Evolutionary conservation across 2,797 vertebrate species (phyloP).

Genomic region (Momotus momota): DNA sequence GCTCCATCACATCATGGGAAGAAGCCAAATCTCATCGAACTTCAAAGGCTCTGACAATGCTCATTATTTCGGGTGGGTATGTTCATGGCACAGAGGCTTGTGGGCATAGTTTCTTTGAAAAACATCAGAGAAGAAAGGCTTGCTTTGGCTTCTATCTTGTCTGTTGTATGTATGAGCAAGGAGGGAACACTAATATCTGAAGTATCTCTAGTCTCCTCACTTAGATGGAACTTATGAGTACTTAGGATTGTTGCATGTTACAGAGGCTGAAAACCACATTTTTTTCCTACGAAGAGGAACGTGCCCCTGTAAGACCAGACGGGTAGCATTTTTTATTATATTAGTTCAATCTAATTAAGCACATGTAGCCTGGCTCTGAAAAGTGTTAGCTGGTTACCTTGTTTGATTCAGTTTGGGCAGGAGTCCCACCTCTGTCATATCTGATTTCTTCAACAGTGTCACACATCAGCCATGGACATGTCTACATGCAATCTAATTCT

Average conservation of each 20-base stretch:
- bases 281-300: background rate
- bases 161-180: background rate
- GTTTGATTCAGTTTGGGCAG: background rate
- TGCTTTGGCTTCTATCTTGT: background rate
- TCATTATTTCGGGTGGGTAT: background rate
- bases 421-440: background rate
- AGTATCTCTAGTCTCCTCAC: background rate
- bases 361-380: background rate
- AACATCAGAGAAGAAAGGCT: background rate
- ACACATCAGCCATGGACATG: fast-evolving
- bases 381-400: background rate
- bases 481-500: background rate
- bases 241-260: background rate
- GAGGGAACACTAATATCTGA: background rate
- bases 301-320: fast-evolving
- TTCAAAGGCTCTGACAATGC: background rate
- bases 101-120: background rate
- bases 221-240: background rate
- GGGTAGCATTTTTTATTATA: background rate
- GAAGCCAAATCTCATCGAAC: background rate
- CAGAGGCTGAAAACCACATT: background rate
- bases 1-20: background rate
- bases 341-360: background rate
- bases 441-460: background rate
- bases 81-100: background rate